Evolutionary conservation across 2,888 invertebrate genomes (phyloP).

Genomic region (Lepidochitona cinerea): DNA sequence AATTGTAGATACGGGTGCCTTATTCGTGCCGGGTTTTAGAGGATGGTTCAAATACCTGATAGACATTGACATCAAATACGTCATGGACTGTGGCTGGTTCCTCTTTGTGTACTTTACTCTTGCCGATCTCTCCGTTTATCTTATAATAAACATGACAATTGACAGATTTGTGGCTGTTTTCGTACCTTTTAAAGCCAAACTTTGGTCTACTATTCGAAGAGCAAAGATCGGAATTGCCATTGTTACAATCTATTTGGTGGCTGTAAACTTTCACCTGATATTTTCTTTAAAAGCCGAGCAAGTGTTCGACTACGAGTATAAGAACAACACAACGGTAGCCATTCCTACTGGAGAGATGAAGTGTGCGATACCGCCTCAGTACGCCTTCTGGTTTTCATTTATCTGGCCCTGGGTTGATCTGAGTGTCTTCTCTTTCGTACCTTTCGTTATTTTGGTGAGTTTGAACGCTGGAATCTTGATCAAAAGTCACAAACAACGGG

Average conservation of each 20-base stretch:
- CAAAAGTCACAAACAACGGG: neutral
- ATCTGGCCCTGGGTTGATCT: slow-evolving; percentile 7
- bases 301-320: neutral
- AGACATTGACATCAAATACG: neutral
- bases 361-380: neutral
- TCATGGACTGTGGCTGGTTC: slow-evolving; percentile 4
- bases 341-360: neutral
- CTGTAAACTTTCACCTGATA: neutral
- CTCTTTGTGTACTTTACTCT: slow-evolving; percentile 8
- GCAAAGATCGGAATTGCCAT: neutral
- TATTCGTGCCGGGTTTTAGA: neutral
- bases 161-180: neutral
- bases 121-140: slow-evolving; percentile 8
- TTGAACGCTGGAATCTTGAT: neutral
- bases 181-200: neutral
- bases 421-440: slow-evolving; percentile 1
- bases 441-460: neutral
- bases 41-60: neutral
- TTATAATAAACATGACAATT: slow-evolving; percentile 4
- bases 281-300: neutral
- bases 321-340: neutral
- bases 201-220: neutral
- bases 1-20: neutral
- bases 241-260: neutral
- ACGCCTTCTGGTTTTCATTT: neutral